Conservation (phyloP, 2,888 invertebrate species). For the Mythimna loreyi region DNA sequence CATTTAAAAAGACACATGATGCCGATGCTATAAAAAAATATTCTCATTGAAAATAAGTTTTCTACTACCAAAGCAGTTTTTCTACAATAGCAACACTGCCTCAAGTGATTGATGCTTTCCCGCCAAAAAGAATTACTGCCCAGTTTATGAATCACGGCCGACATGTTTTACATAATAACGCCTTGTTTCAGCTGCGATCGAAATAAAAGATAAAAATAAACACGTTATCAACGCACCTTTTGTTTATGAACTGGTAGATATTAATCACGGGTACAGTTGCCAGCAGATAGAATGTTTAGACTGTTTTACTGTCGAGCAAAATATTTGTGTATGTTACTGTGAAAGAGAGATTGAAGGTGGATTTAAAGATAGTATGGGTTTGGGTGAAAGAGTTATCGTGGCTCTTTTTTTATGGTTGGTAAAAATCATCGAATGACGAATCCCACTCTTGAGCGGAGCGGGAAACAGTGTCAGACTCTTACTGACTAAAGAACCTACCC, state of each 20-base stretch:
- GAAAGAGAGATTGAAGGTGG: constrained; percentile 2
- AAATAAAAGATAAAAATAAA: constrained; percentile 68
- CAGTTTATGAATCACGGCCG: constrained; percentile 71
- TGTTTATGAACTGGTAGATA: constrained; percentile 60
- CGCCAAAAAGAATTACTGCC: constrained; percentile 72
- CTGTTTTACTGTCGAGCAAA: constrained; percentile 46
- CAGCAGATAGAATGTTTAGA: constrained; percentile 47
- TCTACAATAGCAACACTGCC: constrained; percentile 42
- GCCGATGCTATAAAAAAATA: too few species aligned
- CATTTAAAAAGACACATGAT: too few species aligned
- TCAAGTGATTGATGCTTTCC: constrained; percentile 72
- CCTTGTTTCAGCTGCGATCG: constrained; percentile 63
- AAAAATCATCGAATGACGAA: too few species aligned
- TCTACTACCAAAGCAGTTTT: constrained; percentile 11
- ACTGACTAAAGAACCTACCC: too few species aligned
- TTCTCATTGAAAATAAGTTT: too few species aligned
- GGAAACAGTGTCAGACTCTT: too few species aligned
- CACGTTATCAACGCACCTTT: constrained; percentile 62
- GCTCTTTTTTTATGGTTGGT: too few species aligned
- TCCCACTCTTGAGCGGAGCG: too few species aligned
- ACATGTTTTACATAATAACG: constrained; percentile 70
- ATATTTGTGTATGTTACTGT: constrained; percentile 39
- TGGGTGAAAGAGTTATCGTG: too few species aligned
- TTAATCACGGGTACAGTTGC: constrained; percentile 57
- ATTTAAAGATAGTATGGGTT: background rate